Conservation (phyloP, 1,140 invertebrate genomes). For the Drosophila ficusphila region DNA sequence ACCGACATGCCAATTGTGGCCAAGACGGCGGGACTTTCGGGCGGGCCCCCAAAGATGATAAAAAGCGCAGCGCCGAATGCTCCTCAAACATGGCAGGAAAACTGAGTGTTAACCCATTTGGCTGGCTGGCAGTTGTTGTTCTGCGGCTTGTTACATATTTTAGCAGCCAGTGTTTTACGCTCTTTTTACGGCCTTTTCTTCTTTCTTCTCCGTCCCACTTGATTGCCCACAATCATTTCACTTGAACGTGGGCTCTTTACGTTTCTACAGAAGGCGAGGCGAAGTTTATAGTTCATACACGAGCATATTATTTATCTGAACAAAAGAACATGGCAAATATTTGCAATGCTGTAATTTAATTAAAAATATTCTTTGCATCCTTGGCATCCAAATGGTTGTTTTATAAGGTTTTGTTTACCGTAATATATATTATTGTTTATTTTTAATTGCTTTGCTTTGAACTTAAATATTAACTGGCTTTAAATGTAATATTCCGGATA, state of each 20-base stretch:
- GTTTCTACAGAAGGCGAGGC: not conserved
- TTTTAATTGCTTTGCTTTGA: too few relatives aligned
- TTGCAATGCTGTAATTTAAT: too few relatives aligned
- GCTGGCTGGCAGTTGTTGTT: slow-evolving; percentile 36
- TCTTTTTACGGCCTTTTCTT: slow-evolving; percentile 3
- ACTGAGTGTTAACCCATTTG: slow-evolving; percentile 36
- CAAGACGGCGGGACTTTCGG: slow-evolving; percentile 52
- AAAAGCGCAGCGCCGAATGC: slow-evolving; percentile 58
- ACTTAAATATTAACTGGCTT: too few relatives aligned
- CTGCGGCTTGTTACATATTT: slow-evolving; percentile 49
- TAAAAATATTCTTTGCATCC: too few relatives aligned
- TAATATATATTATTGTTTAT: too few relatives aligned
- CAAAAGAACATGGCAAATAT: too few relatives aligned
- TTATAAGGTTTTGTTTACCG: too few relatives aligned
- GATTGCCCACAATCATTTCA: slow-evolving; percentile 49
- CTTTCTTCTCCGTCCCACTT: slow-evolving; percentile 4
- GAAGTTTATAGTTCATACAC: not conserved
- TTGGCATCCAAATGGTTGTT: too few relatives aligned
- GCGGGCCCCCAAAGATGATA: slow-evolving; percentile 28
- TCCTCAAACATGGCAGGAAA: slow-evolving; percentile 14
- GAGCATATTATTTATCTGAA: too few relatives aligned
- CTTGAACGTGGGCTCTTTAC: slow-evolving; percentile 9
- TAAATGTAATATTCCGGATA: too few relatives aligned
- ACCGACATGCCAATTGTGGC: slow-evolving; percentile 75
- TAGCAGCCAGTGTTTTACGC: slow-evolving; percentile 22